Evolutionary conservation across 2,888 invertebrate species (phyloP), one percentile per base, ranked within the genome.

Genomic region (Eupithecia exiguata): DNA sequence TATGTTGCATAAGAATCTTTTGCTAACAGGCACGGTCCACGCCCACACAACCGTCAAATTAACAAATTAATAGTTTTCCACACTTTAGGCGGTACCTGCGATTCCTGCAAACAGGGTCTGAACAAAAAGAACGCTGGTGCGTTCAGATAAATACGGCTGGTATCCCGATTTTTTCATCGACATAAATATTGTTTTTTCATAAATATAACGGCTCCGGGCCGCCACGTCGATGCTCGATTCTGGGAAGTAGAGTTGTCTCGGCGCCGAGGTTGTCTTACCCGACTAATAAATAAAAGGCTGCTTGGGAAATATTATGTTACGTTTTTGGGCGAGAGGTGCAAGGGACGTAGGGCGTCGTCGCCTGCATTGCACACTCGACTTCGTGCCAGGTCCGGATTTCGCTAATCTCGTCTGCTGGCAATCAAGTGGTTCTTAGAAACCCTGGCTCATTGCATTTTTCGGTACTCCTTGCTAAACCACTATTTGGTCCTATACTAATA

Each of bases 301-400:
- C 90, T 91, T 89, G 92, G 93, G 91, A 93, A 93, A 94, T 94
- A 94, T 94, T 94, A 93, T 92, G 92, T 94, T 94, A 94, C 94
- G 90, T 90, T 87, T 89, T 83, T 30, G 18, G 67, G 58, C 43
- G 53, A 40, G 87, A 90, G 86, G 90, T 91, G 92, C 92, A 91
- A 89, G 90, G 80, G 83, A 85, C 88, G 84, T 86, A 89, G 87
- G 88, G 89, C 88, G 85, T 79, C 88, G 85, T 79, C 83, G 85
- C 86, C 66, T 16, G 65, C 88, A 87, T 88, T 85, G 88, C 84
- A 87, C 88, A 89, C 89, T 89, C 89, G 88, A 89, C 86, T 86
- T 85, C 81, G 82, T 77, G 84, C 87, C 89, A 89, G 88, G 88
- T 85, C 84, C 89, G 87, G 86, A 82, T 83, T 87, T 79, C 82